Base-by-base conservation (phyloP, 2,888 invertebrate genomes). In the Sepioteuthis lessoniana region DNA sequence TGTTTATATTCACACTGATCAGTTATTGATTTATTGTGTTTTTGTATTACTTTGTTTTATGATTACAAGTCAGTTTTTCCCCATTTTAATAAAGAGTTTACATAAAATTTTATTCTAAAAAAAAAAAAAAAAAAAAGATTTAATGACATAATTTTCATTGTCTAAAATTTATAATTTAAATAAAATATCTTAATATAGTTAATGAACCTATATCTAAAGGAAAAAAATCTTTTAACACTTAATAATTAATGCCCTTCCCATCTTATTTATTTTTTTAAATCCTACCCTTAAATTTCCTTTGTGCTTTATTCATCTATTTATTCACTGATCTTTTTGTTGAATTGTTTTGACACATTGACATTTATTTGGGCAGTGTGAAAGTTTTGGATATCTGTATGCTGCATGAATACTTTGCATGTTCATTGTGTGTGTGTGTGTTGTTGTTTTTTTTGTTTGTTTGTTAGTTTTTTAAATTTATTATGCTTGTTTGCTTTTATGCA, bases 401-500 rank as follows among this genome's bases (percentile, higher is more conserved):
- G 76, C 76, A 76, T 76, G 76, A 76, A n/a, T 76, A 76, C 76
- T 76, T 35, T 35, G 76, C 76, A 76, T 35, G 76, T 76, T 76
- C n/a, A 16, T 55, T 55, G 55, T 55, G 4, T 5, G 21, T 28
- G 21, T 19, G 21, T 21, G 21, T 55, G 4, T 42, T 76, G 10
- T n/a, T 76, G 10, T 76, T 76, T 1, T 76, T 76, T 13, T 28
- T 60, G 8, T 60, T 60, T 60, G 1, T 2, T 3, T 31, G 5
- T 28, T 60, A 8, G 7, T 60, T 60, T 31, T n/a, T n/a, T n/a
- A n/a, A n/a, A n/a, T n/a, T n/a, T n/a, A n/a, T 28, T 76, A 35
- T 76, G 76, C 76, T 76, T n/a, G 76, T 76, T 76, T 76, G 76
- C 76, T 76, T 25, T 76, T 76, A 76, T 76, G 76, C n/a, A n/a